A percentile compares a stretch with the other conserved stretches of the same genome.
These are phyloP conservation scores for Crepidodera aurea DNA, from an alignment of 2,888 invertebrate genomes.

Conservation along the genomic window DNA sequence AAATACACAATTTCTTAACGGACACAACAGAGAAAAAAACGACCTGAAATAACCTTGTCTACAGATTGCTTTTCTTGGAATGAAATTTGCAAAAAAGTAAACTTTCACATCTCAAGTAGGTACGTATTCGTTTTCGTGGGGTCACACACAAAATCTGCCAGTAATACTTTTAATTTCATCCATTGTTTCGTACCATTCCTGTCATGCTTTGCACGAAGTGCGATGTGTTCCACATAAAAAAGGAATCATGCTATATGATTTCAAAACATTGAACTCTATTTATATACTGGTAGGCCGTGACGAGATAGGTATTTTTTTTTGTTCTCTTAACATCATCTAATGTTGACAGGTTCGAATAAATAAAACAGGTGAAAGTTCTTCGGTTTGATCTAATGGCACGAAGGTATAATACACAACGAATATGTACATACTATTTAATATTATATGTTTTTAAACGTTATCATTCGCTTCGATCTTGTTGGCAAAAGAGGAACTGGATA, in stretches of 20 bases:
- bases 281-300: conserved; percentile 15
- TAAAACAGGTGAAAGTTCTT: conserved; percentile 24
- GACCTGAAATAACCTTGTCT: conserved; percentile 3
- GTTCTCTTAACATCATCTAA: conserved; percentile 21
- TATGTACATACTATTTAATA: background rate
- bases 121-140: conserved; percentile 17
- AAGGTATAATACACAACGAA: background rate
- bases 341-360: conserved; percentile 15
- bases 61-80: conserved; percentile 8
- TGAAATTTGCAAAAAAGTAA: conserved; percentile 1
- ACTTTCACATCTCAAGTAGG: conserved; percentile 9
- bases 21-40: too few relatives aligned
- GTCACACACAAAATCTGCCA: conserved; percentile 27
- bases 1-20: too few relatives aligned
- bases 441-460: too few relatives aligned
- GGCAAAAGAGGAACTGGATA: too few relatives aligned
- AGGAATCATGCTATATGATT: conserved; percentile 30
- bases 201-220: conserved; percentile 15
- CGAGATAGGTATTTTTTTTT: conserved; percentile 16
- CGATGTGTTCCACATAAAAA: conserved; percentile 17
- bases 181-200: conserved; percentile 27
- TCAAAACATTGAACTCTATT: conserved; percentile 16
- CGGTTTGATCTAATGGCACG: conserved; percentile 3
- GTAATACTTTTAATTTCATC: conserved; percentile 29
- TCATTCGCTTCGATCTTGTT: too few relatives aligned